Base-by-base conservation (phyloP, 2,888 invertebrate genomes). In the Dexiosoma caninum region DNA sequence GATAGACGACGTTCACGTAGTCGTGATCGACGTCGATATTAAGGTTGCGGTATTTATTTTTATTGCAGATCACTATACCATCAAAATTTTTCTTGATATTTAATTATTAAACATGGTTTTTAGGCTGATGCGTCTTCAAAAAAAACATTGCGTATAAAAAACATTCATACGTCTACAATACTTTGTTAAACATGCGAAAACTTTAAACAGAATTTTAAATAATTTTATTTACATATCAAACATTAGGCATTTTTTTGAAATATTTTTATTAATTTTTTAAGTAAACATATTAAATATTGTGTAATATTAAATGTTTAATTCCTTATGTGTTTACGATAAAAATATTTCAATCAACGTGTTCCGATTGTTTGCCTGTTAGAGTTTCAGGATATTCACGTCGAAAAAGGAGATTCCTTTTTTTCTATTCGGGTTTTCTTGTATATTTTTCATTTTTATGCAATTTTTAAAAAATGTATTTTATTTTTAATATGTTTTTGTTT, bases 1-100 rank as follows among this genome's bases (percentile, higher is more conserved):
- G 86, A 86, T 78, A 85, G 85, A 72, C 83, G 85, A 72, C 83
- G 86, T 80, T 88, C 90, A 51, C 86, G 87, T 59, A 89, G 89
- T 83, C 88, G 89, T 79, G 89, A 90, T 84, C 85, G 88, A 82
- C 86, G 90, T 77, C 88, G 90, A 81, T 90, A 90, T 85, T 90
- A 87, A 83, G 44, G 78, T 78, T 59, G 78, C 75, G 60, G 81
- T 78, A 81, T 82, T 59, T 60, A 74, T 71, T 72, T 77, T 81
- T 69, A 72, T 81, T 81, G 81, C 81, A 81, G 81, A 81, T 81
- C 81, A 72, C 51, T 49, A n/a, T 49, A 67, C 32, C 44, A 57
- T 60, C 72, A 57, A 70, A 49, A 57, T 64, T 71, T 49, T 49
- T 69, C 51, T 69, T 64, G 72, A 72, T 44, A 32, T 51, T 75